A percentile compares a stretch with the other conserved stretches of the same genome.
These are phyloP conservation scores for Ceratina australensis DNA, from an alignment of 1,140 invertebrate genomes.

Conservation along the genomic window DNA sequence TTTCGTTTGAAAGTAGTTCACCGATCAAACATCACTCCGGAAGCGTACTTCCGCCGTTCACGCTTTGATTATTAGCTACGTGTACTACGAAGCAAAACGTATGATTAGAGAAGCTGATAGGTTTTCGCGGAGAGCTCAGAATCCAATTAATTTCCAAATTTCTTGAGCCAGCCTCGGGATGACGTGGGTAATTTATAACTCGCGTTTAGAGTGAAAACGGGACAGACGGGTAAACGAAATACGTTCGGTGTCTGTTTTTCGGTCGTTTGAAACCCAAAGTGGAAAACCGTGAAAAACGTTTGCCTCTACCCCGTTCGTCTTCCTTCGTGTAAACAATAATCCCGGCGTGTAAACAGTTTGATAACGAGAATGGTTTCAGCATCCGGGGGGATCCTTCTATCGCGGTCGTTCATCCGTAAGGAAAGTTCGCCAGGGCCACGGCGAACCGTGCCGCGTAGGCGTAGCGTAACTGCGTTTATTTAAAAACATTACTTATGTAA, in stretches of 20 bases:
- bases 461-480: constrained; percentile 41
- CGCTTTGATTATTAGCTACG: not conserved
- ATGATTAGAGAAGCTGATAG: too few relatives aligned
- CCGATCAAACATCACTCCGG: constrained; percentile 8
- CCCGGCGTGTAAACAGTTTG: constrained; percentile 65
- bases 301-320: constrained; percentile 24
- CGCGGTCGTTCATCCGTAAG: not conserved
- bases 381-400: constrained; percentile 1
- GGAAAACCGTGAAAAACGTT: not conserved
- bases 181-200: not conserved
- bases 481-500: constrained; percentile 64
- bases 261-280: constrained; percentile 38
- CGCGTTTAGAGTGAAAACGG: not conserved
- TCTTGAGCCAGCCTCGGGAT: not conserved
- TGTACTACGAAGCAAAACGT: not conserved
- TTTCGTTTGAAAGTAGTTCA: too few relatives aligned
- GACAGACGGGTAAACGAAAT: not conserved
- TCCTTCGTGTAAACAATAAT: constrained; percentile 70
- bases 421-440: not conserved
- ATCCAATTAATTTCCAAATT: constrained; percentile 24
- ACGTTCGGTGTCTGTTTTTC: constrained; percentile 19
- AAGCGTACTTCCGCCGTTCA: not conserved
- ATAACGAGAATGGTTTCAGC: constrained; percentile 56
- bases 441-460: not conserved
- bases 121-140: not conserved